phyloP scores from a whole-genome alignment of 2,888 invertebrate genomes.

The Cabera pusaria region DNA sequence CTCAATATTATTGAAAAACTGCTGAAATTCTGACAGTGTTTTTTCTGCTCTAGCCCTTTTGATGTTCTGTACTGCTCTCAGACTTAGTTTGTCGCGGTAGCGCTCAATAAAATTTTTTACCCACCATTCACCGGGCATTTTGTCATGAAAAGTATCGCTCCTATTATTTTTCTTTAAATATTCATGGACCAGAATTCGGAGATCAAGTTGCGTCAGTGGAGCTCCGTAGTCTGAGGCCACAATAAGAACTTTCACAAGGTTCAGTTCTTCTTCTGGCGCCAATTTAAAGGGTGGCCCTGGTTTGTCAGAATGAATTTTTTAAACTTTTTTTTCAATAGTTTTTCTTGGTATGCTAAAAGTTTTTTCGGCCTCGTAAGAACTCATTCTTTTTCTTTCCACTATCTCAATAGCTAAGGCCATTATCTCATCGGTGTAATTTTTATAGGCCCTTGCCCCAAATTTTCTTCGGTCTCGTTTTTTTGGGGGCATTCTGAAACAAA shows the following conservation, averaged over 20 bases:
- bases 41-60: slow-evolving; percentile 23
- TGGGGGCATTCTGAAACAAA: no score
- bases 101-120: background rate
- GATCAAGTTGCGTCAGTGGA: slow-evolving; percentile 13
- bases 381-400: no score
- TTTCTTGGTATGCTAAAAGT: no score
- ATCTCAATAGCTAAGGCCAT: no score
- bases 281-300: background rate
- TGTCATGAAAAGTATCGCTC: background rate
- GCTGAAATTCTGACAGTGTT: slow-evolving; percentile 15
- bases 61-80: slow-evolving; percentile 14
- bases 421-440: no score
- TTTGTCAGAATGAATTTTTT: no score
- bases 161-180: slow-evolving; percentile 6
- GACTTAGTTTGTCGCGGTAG: background rate
- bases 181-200: slow-evolving; percentile 11
- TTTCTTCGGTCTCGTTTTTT: no score
- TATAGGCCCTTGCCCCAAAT: no score
- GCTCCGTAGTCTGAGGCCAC: background rate
- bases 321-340: no score
- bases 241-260: background rate
- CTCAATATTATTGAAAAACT: slow-evolving; percentile 3
- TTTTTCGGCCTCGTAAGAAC: no score
- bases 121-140: background rate
- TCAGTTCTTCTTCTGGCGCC: background rate